Percentiles rank a stretch among this genome's conserved stretches.
Evolutionary conservation across 2,888 invertebrate species (phyloP).

Genomic region (Abrostola tripartita): DNA sequence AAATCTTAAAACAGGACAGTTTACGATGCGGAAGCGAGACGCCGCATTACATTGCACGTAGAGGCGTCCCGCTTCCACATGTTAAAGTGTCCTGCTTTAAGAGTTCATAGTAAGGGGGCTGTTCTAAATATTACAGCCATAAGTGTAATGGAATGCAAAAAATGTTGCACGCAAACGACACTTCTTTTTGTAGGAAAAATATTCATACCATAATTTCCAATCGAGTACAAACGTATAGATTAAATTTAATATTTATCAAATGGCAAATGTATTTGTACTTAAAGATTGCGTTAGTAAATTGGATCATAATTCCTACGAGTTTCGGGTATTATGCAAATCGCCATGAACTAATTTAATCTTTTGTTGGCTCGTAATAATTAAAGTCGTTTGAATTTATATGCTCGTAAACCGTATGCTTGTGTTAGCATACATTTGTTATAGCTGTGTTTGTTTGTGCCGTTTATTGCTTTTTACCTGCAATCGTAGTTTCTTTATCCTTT

Average conservation of each 20-base stretch:
- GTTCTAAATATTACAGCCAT: too few species aligned
- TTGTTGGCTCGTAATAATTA: slow-evolving; percentile 69
- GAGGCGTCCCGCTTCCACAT: too few species aligned
- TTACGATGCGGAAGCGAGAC: too few species aligned
- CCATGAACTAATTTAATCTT: slow-evolving; percentile 65
- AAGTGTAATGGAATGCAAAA: too few species aligned
- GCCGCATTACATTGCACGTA: too few species aligned
- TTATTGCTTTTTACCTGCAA: slow-evolving; percentile 40
- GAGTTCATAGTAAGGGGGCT: too few species aligned
- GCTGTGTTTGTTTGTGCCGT: slow-evolving; percentile 38
- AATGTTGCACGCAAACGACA: too few species aligned
- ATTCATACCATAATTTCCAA: not conserved
- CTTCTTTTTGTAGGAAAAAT: not conserved
- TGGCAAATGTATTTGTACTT: slow-evolving; percentile 39
- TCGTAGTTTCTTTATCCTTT: slow-evolving; percentile 39
- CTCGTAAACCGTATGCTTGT: slow-evolving; percentile 57
- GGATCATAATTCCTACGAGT: slow-evolving; percentile 43
- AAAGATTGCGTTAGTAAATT: slow-evolving; percentile 52
- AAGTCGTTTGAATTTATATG: slow-evolving; percentile 66
- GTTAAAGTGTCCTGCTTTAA: too few species aligned
- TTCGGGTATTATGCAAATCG: slow-evolving; percentile 66
- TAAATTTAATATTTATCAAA: slow-evolving; percentile 4
- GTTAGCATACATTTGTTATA: slow-evolving; percentile 35
- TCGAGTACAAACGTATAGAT: not conserved
- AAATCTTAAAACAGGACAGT: too few species aligned